Base-by-base conservation (phyloP, 2,888 invertebrate genomes). In the Tachina fera region DNA sequence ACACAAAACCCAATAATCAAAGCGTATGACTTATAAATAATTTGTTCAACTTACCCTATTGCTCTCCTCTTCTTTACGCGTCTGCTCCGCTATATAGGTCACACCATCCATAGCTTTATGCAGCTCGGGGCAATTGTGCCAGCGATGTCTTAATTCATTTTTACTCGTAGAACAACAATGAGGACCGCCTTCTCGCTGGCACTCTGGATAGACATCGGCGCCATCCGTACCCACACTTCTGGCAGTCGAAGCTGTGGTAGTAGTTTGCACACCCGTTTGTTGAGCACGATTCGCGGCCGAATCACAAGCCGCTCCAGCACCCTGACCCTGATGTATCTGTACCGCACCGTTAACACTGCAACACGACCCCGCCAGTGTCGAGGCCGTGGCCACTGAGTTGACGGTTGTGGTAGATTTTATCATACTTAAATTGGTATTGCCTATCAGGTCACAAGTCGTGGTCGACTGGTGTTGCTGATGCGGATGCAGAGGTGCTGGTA, bases 71-170 rank as follows among this genome's bases (percentile, higher is more conserved):
- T 97, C 97, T 91, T 97, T 95, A 90, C 97, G 96, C 80, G 97
- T 97, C 93, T 98, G 97, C 93, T 98, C 97, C 70, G 98, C 98
- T 90, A 98, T 98, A 92, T 97, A 98, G 90, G 96, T 95, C 88
- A 98, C 97, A 88, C 97, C 97, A 92, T 97, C 97, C 93, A 97
- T 97, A 90, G 98, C 98, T 93, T 97, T 97, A 93, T 97, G 96
- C 88, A 98, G 95, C 93, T 98, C 98, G 58, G 97, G 97, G 93
- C 97, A 98, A 92, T 96, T 96, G 92, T 97, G 97, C 97, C 97
- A 97, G 89, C 96, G 95, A 89, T 96, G 95, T 88, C 95, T 94
- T 74, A 91, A 89, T 49, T 88, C 91, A 94, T 94, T 92, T 94
- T 94, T 83, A 31, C 72, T 93, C 87, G 94, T 94, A 90, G 94